phyloP scores from a whole-genome alignment of 2,113 vertebrate genomes.

The Hiodon tergisus region DNA sequence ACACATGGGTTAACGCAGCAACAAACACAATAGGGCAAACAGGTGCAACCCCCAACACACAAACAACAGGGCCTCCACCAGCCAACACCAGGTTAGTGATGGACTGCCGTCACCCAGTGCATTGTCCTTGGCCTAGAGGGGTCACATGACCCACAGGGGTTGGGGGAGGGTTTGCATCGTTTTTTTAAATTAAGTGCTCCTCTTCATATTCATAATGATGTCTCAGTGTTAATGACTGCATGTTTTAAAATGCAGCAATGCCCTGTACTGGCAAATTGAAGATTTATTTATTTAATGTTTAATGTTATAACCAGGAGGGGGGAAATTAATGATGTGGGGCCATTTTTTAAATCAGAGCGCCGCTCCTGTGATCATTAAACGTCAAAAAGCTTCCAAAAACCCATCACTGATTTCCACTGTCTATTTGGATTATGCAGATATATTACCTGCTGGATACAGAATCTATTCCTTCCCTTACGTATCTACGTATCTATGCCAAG shows the following conservation, averaged over 20 bases:
- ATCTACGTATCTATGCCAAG: too few relatives aligned
- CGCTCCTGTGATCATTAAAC: slow-evolving; percentile 26
- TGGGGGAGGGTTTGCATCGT: slow-evolving; percentile 14
- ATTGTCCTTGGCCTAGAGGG: not conserved
- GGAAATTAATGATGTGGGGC: slow-evolving; percentile 36
- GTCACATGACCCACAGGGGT: slow-evolving; percentile 5
- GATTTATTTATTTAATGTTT: slow-evolving; percentile 43
- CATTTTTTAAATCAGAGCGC: slow-evolving; percentile 33
- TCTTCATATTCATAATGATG: slow-evolving; percentile 52
- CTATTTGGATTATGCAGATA: slow-evolving; percentile 23
- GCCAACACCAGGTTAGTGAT: slow-evolving; percentile 27
- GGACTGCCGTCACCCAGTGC: slow-evolving; percentile 36
- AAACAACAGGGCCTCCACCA: slow-evolving; percentile 1
- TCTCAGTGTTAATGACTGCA: slow-evolving; percentile 54
- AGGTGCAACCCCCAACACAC: not conserved
- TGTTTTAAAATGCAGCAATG: slow-evolving; percentile 39
- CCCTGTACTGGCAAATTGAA: slow-evolving; percentile 29
- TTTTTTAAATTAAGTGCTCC: slow-evolving; percentile 45
- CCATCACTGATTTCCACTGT: slow-evolving; percentile 23
- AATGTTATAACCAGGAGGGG: slow-evolving; percentile 40
- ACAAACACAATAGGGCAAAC: not conserved
- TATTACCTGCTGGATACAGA: slow-evolving; percentile 20
- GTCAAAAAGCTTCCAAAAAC: slow-evolving; percentile 17
- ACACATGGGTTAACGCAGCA: not conserved
- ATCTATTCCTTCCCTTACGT: slow-evolving; percentile 17